These are phyloP conservation scores for Dryobates pubescens DNA, from an alignment of 2,797 vertebrate species.

Conservation along the genomic window DNA sequence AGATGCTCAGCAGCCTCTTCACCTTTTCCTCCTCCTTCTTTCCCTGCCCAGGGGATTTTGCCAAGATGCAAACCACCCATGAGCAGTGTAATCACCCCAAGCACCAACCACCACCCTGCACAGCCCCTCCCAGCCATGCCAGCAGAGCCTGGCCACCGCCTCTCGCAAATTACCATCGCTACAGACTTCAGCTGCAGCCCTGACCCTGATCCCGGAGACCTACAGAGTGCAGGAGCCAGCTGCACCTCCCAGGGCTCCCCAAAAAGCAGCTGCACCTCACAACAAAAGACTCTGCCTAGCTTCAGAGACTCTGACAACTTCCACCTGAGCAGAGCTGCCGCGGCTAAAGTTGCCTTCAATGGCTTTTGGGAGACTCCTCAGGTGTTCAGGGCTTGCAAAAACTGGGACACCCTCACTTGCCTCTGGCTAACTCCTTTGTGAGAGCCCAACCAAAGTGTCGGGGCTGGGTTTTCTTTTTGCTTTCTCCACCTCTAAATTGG, in stretches of 20 bases:
- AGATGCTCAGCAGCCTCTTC: neutral
- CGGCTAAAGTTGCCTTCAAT: neutral
- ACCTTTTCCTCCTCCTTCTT: neutral
- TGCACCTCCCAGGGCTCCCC: neutral
- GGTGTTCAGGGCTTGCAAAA: slow-evolving; percentile 37
- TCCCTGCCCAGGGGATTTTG: neutral
- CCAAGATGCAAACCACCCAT: neutral
- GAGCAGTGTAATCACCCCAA: neutral
- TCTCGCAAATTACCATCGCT: neutral
- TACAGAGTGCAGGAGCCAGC: fast-evolving
- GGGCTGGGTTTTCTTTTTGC: too few species aligned
- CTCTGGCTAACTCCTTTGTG: slow-evolving; percentile 51
- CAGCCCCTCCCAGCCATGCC: neutral
- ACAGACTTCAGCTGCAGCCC: fast-evolving
- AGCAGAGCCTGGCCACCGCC: neutral
- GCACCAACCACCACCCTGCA: neutral
- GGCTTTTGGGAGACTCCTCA: slow-evolving; percentile 7
- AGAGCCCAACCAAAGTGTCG: slow-evolving; percentile 20
- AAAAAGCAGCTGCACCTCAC: neutral
- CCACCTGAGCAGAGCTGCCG: neutral
- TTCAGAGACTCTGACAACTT: too few species aligned
- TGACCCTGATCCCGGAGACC: neutral
- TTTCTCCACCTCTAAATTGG: slow-evolving; percentile 46
- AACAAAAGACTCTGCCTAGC: too few species aligned
- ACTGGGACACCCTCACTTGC: slow-evolving; percentile 47